Percentiles rank a stretch among this genome's conserved stretches.
phyloP scores from a whole-genome alignment of 1,140 invertebrate species.

The Ceratina calcarata region DNA sequence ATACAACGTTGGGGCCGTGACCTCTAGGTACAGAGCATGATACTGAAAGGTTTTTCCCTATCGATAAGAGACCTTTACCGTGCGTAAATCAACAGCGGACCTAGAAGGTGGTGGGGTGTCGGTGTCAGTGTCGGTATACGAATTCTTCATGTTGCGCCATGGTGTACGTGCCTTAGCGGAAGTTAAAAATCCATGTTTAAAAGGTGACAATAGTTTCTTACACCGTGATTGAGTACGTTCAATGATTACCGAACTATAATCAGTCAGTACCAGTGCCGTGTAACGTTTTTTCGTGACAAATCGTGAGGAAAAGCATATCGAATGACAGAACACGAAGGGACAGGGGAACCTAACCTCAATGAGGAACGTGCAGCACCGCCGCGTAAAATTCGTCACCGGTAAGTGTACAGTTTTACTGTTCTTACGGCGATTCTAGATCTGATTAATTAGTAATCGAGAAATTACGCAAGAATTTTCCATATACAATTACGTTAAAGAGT shows the following conservation, averaged over 20 bases:
- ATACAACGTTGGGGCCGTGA: slow-evolving; percentile 31
- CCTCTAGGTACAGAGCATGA: slow-evolving; percentile 25
- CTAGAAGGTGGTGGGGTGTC: slow-evolving; percentile 27
- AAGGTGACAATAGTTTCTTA: slow-evolving; percentile 37
- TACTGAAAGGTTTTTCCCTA: slow-evolving; percentile 19
- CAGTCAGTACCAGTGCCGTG: not conserved
- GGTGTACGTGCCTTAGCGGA: slow-evolving; percentile 27
- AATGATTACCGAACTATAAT: not conserved
- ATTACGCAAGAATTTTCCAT: not conserved
- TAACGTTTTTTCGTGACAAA: slow-evolving; percentile 17
- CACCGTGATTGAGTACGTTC: slow-evolving; percentile 27
- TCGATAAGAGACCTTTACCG: slow-evolving; percentile 16
- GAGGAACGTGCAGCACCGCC: slow-evolving; percentile 67
- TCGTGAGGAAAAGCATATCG: slow-evolving; percentile 47
- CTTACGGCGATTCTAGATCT: not conserved
- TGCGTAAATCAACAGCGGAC: slow-evolving; percentile 14
- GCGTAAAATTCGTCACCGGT: slow-evolving; percentile 79
- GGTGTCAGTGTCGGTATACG: slow-evolving; percentile 44
- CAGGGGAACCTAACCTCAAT: slow-evolving; percentile 73
- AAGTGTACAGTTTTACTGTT: slow-evolving; percentile 48
- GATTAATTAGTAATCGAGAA: not conserved
- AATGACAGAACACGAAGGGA: slow-evolving; percentile 73
- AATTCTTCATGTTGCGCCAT: slow-evolving; percentile 25
- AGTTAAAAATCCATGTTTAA: slow-evolving; percentile 37
- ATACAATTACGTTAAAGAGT: slow-evolving; percentile 17